Conservation (phyloP, 2,113 vertebrate species). For the Corythornis cristatus region DNA sequence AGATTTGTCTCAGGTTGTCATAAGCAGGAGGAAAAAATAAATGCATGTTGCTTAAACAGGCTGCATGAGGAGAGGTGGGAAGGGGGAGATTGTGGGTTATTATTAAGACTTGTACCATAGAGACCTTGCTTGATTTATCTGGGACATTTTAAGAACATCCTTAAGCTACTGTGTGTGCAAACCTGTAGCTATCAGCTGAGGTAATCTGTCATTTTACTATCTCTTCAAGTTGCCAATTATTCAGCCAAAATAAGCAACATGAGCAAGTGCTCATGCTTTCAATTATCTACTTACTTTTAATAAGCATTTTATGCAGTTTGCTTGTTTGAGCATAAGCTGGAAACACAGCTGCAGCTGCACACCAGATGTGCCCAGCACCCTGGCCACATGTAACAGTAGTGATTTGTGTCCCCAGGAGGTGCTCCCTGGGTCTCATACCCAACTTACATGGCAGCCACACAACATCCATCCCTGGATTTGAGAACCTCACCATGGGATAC, state of each 20-base stretch:
- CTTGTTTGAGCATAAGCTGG: background rate
- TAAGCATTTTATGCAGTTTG: background rate
- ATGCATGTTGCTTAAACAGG: background rate
- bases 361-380: background rate
- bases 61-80: background rate
- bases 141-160: background rate
- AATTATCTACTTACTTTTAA: background rate
- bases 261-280: background rate
- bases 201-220: background rate
- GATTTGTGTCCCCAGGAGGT: slow-evolving; percentile 66
- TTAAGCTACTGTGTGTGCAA: background rate
- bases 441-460: slow-evolving; percentile 69
- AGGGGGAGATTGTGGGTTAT: background rate
- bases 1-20: background rate
- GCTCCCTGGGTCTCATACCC: slow-evolving; percentile 48
- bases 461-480: slow-evolving; percentile 85
- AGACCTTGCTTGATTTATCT: background rate
- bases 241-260: background rate
- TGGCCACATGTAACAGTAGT: fast-evolving
- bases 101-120: background rate
- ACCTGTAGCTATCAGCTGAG: background rate
- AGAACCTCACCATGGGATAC: slow-evolving; percentile 90
- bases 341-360: background rate
- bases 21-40: background rate
- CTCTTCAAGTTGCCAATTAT: background rate